Conservation (phyloP, 2,797 vertebrate genomes). For the Thunnus albacares region DNA sequence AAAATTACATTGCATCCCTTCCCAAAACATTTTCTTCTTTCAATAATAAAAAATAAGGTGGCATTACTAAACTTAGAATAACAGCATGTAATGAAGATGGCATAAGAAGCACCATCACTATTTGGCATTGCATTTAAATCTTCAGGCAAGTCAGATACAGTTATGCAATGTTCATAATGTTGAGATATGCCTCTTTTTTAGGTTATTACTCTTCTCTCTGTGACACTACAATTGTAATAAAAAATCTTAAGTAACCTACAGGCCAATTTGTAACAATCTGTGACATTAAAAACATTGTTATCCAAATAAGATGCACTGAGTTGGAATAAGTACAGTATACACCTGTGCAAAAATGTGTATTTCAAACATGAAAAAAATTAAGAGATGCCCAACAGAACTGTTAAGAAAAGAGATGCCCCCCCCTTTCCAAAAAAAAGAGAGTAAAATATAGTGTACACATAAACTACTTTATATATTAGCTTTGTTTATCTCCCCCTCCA, state of each 20-base stretch:
- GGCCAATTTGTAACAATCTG: constrained; percentile 20
- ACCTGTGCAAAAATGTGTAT: constrained; percentile 60
- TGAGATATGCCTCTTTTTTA: constrained; percentile 10
- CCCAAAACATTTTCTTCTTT: constrained; percentile 28
- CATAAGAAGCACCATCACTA: constrained; percentile 15
- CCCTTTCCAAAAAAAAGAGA: constrained; percentile 8
- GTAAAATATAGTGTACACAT: constrained; percentile 57
- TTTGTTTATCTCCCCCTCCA: constrained; percentile 66
- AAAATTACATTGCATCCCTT: constrained; percentile 57
- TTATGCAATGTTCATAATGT: constrained; percentile 14
- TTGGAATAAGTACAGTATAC: constrained; percentile 47
- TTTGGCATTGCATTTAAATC: constrained; percentile 58
- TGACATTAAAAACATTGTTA: constrained; percentile 41
- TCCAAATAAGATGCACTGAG: constrained; percentile 8
- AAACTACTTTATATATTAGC: constrained; percentile 74
- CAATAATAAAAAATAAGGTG: constrained; percentile 47
- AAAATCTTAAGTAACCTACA: constrained; percentile 17
- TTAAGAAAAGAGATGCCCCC: constrained; percentile 26
- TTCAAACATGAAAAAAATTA: constrained; percentile 45
- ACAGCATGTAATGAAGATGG: constrained; percentile 39
- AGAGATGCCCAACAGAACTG: constrained; percentile 30
- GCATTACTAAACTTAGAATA: constrained; percentile 37
- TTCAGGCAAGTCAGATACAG: constrained; percentile 33
- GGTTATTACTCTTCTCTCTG: constrained; percentile 15
- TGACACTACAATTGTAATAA: neutral